These are phyloP conservation scores for Austrofundulus limnaeus DNA, from an alignment of 2,113 vertebrate species.

Conservation along the genomic window DNA sequence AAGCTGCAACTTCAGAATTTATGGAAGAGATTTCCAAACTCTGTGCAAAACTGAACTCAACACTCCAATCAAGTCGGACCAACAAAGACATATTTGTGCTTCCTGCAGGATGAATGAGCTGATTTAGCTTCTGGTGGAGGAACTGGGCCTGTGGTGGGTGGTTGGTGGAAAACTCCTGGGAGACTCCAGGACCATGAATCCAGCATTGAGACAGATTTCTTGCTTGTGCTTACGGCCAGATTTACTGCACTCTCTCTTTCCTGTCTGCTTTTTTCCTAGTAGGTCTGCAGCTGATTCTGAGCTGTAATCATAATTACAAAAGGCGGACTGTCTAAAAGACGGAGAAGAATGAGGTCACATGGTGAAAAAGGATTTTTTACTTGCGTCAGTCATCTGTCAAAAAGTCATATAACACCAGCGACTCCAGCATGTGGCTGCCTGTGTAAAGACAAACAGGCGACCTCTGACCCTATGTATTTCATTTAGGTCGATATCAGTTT, in stretches of 20 bases:
- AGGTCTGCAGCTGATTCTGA: neutral
- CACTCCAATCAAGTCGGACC: conserved; percentile 35
- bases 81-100: conserved; percentile 76
- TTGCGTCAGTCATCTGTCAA: conserved; percentile 50
- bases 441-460: conserved; percentile 3
- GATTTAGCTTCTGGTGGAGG: conserved; percentile 62
- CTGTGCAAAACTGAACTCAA: conserved; percentile 31
- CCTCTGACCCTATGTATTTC: conserved; percentile 27
- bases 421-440: conserved; percentile 14
- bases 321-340: conserved; percentile 19
- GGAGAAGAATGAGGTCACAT: conserved; percentile 11
- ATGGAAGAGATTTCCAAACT: conserved; percentile 45
- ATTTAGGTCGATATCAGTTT: conserved; percentile 31
- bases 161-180: conserved; percentile 73
- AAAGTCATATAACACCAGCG: conserved; percentile 23
- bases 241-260: conserved; percentile 26
- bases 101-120: conserved; percentile 72
- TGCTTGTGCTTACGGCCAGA: conserved; percentile 67
- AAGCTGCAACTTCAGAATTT: conserved; percentile 19
- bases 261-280: conserved; percentile 3
- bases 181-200: conserved; percentile 74
- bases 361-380: conserved; percentile 5
- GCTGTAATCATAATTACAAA: conserved; percentile 13
- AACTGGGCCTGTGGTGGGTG: conserved; percentile 58
- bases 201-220: conserved; percentile 73